Evolutionary conservation across 2,888 invertebrate genomes (phyloP), one percentile per base, ranked within the genome.

Genomic region (Lithophane leautieri): DNA sequence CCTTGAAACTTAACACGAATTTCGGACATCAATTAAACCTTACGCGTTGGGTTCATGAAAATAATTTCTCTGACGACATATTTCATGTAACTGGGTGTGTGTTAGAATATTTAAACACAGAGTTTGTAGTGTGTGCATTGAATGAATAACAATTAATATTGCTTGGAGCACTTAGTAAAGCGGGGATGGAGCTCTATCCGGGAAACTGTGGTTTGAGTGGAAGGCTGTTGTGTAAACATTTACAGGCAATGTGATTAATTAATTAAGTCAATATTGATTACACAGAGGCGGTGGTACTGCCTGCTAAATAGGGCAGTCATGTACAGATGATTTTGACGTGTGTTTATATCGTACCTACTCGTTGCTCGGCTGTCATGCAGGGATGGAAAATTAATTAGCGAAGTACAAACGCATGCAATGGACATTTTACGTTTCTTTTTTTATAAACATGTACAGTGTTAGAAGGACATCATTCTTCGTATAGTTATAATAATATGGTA

Each of bases 261-360:
- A 91, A 90, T 89, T 89, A 88, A 86, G 83, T 88, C 87, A 90
- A 90, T 92, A 91, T 92, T 91, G 90, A 91, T 89, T 89, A 80
- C 85, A 82, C 82, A 72, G 83, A 70, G 56, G 54, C 62, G 14
- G 50, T 81, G 40, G 52, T 69, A 77, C 70, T 66, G 76, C 62
- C 66, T 80, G 19, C 69, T 76, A 52, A 77, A 73, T 73, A 70
- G 69, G 69, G 19, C 85, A 76, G 40, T 54, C 65, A 79, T 52
- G 54, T 83, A 70, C 70, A 83, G 60, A 80, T 71, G 79, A 69
- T 56, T 52, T 52, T 79, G 83, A 80, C 71, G 47, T 79, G 44
- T 52, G 50, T 69, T 56, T 56, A 40, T 62, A 62, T 67, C 47
- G 28, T 66, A 19, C 40, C 16, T 44, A 63, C 62, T 34, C 44